These are phyloP conservation scores for Poeciliopsis turneri DNA, from an alignment of 2,797 vertebrate species.

Conservation along the genomic window DNA sequence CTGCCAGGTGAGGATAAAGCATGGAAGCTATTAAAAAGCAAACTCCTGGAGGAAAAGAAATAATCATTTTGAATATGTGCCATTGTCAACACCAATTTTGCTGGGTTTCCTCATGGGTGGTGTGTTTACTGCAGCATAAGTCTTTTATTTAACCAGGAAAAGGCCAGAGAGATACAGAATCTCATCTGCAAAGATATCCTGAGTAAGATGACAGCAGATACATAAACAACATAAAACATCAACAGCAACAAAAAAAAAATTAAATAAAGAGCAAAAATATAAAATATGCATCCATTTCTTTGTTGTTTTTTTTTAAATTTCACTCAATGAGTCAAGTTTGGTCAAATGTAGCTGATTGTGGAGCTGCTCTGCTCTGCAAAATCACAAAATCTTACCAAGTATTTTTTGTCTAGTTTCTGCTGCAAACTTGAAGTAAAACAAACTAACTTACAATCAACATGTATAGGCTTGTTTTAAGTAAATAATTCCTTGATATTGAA, in stretches of 20 bases:
- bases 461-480: too few relatives aligned
- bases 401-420: too few relatives aligned
- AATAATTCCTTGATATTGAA: too few relatives aligned
- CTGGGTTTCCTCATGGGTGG: not conserved
- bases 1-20: conserved; percentile 21
- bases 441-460: too few relatives aligned
- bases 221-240: not conserved
- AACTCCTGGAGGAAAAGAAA: not conserved
- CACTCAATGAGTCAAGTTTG: not conserved
- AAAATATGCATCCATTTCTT: not conserved
- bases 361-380: not conserved
- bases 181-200: not conserved
- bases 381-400: too few relatives aligned
- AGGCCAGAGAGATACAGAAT: not conserved
- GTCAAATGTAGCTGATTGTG: not conserved
- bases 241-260: not conserved
- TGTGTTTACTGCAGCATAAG: not conserved
- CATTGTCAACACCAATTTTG: conserved; percentile 7
- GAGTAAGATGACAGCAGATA: not conserved
- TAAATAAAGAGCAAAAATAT: not conserved
- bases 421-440: too few relatives aligned
- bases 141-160: conserved; percentile 2
- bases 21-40: conserved; percentile 3
- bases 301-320: not conserved
- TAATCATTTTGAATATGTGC: conserved; percentile 2